These are phyloP conservation scores for Thymallus thymallus DNA, from an alignment of 2,113 vertebrate species.

Conservation along the genomic window DNA sequence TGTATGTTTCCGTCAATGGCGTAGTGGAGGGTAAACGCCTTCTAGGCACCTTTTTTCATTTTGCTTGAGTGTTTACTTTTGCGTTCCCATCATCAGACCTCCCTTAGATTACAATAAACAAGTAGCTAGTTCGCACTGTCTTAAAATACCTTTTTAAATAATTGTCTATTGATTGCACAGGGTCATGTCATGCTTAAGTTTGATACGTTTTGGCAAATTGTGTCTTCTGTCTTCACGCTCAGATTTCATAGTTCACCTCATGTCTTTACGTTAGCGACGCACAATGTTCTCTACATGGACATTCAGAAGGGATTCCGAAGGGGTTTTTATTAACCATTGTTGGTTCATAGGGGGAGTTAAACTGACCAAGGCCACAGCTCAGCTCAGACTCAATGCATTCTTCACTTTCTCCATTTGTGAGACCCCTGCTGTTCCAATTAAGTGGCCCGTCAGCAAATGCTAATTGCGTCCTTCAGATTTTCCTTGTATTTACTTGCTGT, in stretches of 20 bases:
- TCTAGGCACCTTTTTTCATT: too few species aligned
- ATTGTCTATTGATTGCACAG: too few species aligned
- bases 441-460: conserved; percentile 38
- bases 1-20: background rate
- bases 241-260: background rate
- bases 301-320: too few species aligned
- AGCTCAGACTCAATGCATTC: background rate
- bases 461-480: conserved; percentile 47
- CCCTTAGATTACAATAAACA: too few species aligned
- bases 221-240: background rate
- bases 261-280: background rate
- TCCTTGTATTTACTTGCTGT: background rate
- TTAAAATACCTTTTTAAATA: too few species aligned
- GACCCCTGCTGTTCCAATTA: conserved; percentile 29
- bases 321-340: background rate
- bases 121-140: too few species aligned
- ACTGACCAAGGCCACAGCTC: background rate
- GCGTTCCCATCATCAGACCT: too few species aligned
- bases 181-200: too few species aligned
- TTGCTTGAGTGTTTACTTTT: too few species aligned
- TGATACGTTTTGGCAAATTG: too few species aligned
- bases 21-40: too few species aligned
- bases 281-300: background rate
- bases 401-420: conserved; percentile 11
- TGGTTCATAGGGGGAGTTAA: background rate